Conservation (phyloP, 2,113 vertebrate species). For the Heterocephalus glaber region DNA sequence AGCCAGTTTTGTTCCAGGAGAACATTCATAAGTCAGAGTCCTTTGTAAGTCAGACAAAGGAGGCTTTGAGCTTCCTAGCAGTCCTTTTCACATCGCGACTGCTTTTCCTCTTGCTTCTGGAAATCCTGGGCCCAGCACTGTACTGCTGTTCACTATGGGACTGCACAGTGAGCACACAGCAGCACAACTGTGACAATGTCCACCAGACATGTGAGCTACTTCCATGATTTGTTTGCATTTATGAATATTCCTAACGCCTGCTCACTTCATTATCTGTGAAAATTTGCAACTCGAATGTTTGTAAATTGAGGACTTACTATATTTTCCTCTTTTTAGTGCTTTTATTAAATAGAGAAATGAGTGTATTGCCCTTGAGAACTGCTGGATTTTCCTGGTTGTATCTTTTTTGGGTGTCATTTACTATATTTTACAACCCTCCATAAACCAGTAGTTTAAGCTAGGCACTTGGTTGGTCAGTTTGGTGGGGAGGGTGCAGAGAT, state of each 20-base stretch:
- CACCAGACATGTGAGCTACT: not conserved
- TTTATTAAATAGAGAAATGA: conserved; percentile 32
- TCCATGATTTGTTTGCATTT: not conserved
- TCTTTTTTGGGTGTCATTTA: conserved; percentile 11
- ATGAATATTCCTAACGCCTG: not conserved
- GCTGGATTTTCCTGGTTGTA: not conserved
- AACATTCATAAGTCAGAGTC: not conserved
- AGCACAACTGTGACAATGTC: not conserved
- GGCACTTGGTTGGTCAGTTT: not conserved
- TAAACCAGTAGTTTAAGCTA: conserved; percentile 14
- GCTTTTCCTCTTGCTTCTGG: not conserved
- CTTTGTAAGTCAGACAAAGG: not conserved
- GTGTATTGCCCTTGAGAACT: not conserved
- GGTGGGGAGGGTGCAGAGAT: no score
- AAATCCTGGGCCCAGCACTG: not conserved
- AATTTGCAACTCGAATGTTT: not conserved
- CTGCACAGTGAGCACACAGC: not conserved
- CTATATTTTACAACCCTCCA: not conserved
- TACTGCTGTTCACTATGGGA: not conserved
- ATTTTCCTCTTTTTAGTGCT: not conserved
- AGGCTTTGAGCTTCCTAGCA: not conserved
- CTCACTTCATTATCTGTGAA: not conserved
- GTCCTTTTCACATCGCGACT: not conserved
- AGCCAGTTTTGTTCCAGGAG: not conserved
- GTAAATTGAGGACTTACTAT: not conserved